phyloP scores from a whole-genome alignment of 1,140 invertebrate species.

The Orchesella cincta region DNA sequence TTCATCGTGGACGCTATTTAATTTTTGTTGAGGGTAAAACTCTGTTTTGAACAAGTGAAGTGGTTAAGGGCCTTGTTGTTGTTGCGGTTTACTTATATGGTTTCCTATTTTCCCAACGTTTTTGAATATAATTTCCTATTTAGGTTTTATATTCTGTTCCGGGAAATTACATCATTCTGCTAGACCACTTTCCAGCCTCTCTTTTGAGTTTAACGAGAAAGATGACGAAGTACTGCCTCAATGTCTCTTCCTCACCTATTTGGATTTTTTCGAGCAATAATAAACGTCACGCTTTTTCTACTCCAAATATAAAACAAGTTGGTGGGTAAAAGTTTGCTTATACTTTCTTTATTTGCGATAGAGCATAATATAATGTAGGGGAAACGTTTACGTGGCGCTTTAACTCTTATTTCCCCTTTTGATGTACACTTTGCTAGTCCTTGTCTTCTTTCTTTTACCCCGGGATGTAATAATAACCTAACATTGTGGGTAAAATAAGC shows the following conservation, averaged over 20 bases:
- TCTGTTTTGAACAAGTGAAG: too few species aligned
- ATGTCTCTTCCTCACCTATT: background rate
- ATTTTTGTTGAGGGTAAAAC: too few species aligned
- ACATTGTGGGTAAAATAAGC: background rate
- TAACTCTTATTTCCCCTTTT: background rate
- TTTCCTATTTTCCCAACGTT: background rate
- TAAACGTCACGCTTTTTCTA: background rate
- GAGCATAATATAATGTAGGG: background rate
- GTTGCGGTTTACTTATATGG: background rate
- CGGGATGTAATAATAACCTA: background rate
- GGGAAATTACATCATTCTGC: slow-evolving; percentile 5
- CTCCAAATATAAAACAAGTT: background rate
- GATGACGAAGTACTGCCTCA: background rate
- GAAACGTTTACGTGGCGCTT: slow-evolving; percentile 2
- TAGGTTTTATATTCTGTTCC: slow-evolving; percentile 16
- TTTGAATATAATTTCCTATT: background rate
- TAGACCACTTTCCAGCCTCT: too few species aligned
- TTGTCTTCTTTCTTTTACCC: background rate
- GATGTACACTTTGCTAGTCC: background rate
- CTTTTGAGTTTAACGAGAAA: background rate
- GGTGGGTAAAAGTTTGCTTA: background rate
- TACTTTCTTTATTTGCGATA: background rate
- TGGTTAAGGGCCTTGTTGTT: too few species aligned
- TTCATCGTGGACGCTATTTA: too few species aligned
- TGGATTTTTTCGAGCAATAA: too few species aligned